Conservation (phyloP, 2,888 invertebrate genomes). For the Apantesis nais region DNA sequence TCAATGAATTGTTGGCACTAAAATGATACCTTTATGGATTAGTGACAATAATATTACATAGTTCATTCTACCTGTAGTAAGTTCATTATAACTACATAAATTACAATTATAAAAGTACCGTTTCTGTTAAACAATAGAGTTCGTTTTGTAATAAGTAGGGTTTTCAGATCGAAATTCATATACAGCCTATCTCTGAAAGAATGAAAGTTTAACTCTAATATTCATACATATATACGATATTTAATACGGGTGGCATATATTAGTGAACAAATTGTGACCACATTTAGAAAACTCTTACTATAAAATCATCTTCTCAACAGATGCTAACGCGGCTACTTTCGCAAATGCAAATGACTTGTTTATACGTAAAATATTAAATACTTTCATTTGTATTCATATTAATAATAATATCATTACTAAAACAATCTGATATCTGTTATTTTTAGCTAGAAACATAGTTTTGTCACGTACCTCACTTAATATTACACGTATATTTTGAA, state of each 20-base stretch:
- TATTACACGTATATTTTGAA: constrained; percentile 9
- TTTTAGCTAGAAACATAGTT: constrained; percentile 22
- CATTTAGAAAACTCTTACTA: constrained; percentile 9
- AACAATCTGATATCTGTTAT: constrained; percentile 22
- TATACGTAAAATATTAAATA: constrained; percentile 28
- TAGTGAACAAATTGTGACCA: neutral
- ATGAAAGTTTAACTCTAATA: neutral
- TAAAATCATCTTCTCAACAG: constrained; percentile 19
- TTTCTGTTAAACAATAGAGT: neutral
- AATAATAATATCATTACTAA: constrained; percentile 33
- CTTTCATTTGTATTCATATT: constrained; percentile 36
- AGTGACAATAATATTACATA: neutral
- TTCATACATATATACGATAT: neutral
- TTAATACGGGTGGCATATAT: neutral
- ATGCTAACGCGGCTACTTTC: constrained; percentile 37
- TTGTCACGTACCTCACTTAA: constrained; percentile 17
- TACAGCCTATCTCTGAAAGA: neutral
- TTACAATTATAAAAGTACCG: neutral
- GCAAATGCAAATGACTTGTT: constrained; percentile 39
- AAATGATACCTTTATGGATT: neutral
- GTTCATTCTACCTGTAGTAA: neutral
- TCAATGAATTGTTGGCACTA: neutral
- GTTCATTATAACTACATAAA: neutral
- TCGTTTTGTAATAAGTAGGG: neutral
- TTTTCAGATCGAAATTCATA: too few relatives aligned